Conservation (phyloP, 2,113 vertebrate species). For the Rhinichthys klamathensis region DNA sequence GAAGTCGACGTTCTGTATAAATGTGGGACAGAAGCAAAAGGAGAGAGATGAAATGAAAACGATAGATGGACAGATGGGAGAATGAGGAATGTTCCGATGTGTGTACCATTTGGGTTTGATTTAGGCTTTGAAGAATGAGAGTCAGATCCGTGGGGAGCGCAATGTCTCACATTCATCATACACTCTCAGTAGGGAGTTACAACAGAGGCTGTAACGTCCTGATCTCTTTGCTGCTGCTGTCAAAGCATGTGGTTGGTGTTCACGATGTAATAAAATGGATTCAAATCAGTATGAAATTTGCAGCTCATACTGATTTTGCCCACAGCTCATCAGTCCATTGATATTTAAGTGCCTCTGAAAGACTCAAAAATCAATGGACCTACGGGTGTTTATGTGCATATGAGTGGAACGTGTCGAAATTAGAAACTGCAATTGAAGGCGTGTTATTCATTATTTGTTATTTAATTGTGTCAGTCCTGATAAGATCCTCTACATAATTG, state of each 20-base stretch:
- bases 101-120: conserved; percentile 4
- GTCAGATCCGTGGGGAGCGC: neutral
- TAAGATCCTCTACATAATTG: conserved; percentile 1
- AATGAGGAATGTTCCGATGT: neutral
- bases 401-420: neutral
- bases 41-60: neutral
- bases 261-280: neutral
- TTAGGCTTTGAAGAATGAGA: conserved; percentile 23
- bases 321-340: neutral
- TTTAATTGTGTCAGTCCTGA: conserved; percentile 1
- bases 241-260: conserved; percentile 13
- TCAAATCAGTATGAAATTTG: conserved; percentile 5
- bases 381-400: neutral
- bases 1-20: neutral
- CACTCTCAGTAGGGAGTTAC: conserved; percentile 4
- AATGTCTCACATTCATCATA: conserved; percentile 25
- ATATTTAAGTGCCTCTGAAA: neutral
- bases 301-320: conserved; percentile 1
- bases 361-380: neutral
- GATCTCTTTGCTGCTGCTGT: neutral
- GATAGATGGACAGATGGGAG: neutral
- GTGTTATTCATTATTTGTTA: conserved; percentile 19
- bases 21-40: conserved; percentile 12
- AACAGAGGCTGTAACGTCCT: neutral
- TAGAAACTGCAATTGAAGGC: neutral